These are phyloP conservation scores for Contarinia nasturtii DNA, from an alignment of 1,140 invertebrate genomes.

Conservation along the genomic window DNA sequence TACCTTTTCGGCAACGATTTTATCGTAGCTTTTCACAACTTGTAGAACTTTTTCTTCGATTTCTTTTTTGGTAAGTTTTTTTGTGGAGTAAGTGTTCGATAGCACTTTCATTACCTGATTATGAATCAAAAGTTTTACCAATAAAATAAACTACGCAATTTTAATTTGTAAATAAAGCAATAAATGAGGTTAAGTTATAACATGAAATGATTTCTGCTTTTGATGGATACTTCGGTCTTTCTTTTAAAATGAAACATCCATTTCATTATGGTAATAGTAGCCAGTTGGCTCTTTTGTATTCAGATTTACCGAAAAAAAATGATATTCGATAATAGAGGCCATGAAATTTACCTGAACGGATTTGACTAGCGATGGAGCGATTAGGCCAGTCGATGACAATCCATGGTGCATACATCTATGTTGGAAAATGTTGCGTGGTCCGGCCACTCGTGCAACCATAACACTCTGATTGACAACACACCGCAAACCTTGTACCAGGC, in stretches of 20 bases:
- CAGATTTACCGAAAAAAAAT: too few relatives aligned
- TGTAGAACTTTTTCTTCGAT: conserved; percentile 54
- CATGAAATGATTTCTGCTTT: too few relatives aligned
- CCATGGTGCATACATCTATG: neutral
- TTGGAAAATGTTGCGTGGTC: neutral
- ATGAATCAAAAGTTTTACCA: too few relatives aligned
- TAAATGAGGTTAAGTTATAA: too few relatives aligned
- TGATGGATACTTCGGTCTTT: too few relatives aligned
- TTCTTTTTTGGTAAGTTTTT: conserved; percentile 28
- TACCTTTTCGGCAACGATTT: conserved; percentile 61
- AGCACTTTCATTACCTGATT: too few relatives aligned
- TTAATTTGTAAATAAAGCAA: too few relatives aligned
- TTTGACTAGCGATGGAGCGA: neutral
- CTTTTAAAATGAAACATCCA: too few relatives aligned
- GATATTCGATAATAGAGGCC: too few relatives aligned
- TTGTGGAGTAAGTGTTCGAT: neutral
- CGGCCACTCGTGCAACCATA: neutral
- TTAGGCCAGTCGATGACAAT: neutral
- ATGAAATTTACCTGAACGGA: neutral
- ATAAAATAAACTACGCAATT: too few relatives aligned
- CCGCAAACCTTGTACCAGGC: neutral
- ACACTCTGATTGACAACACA: neutral
- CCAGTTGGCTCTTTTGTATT: too few relatives aligned
- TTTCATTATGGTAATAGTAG: too few relatives aligned
- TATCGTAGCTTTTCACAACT: conserved; percentile 60